Evolutionary conservation across 2,888 invertebrate species (phyloP).

Genomic region (Cerceris rybyensis): DNA sequence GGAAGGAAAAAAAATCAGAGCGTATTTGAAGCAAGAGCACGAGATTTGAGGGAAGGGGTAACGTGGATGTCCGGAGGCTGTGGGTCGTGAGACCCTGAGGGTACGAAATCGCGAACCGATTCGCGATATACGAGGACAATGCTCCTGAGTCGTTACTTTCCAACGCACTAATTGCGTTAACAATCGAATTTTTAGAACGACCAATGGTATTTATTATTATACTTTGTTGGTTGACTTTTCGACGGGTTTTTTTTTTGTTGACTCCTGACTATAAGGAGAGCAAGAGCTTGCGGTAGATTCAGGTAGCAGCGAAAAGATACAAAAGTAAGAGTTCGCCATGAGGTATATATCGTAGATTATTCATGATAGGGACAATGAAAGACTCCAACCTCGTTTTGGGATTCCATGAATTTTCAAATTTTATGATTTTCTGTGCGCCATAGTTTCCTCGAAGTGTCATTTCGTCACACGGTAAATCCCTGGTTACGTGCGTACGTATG

Average conservation of each 20-base stretch:
- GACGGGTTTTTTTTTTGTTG: too few relatives aligned
- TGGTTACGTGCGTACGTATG: constrained; percentile 26
- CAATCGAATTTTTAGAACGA: neutral
- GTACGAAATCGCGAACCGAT: constrained; percentile 66
- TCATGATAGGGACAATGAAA: neutral
- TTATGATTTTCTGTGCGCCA: constrained; percentile 27
- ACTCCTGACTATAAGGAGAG: too few relatives aligned
- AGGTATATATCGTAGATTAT: too few relatives aligned
- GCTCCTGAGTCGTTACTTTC: neutral
- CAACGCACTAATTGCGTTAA: neutral
- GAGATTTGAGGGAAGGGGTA: constrained; percentile 17
- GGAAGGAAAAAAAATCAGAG: constrained; percentile 20
- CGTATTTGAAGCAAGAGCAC: constrained; percentile 1
- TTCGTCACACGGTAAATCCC: constrained; percentile 42
- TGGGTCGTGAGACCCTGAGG: constrained; percentile 58
- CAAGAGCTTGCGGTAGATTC: too few relatives aligned
- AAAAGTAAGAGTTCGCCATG: too few relatives aligned
- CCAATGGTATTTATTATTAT: too few relatives aligned
- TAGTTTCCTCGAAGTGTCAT: constrained; percentile 28
- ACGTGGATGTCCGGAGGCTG: constrained; percentile 51
- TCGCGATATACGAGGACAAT: constrained; percentile 47
- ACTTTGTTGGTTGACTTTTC: too few relatives aligned
- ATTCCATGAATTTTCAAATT: constrained; percentile 16
- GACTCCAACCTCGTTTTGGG: neutral
- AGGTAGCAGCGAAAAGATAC: too few relatives aligned